Evolutionary conservation across 1,140 invertebrate genomes (phyloP), one percentile per base, ranked within the genome.

Genomic region (Stegodyphus dumicola): DNA sequence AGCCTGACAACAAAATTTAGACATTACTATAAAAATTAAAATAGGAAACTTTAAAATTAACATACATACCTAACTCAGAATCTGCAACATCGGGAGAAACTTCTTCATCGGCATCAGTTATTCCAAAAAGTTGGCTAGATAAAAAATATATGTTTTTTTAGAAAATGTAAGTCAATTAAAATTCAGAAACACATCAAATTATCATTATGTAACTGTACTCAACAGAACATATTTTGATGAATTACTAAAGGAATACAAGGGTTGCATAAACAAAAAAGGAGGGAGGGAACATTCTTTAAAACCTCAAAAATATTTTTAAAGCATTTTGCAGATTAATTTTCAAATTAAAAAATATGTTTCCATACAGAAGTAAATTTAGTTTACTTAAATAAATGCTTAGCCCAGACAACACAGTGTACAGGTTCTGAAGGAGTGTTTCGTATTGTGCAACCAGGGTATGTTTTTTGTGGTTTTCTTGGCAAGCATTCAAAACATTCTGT

Each of bases 321-420:
- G n/a, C n/a, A n/a, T n/a, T n/a, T n/a, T 3, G 3, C 33, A 1
- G 33, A 33, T 33, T 33, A 33, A 33, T 33, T 33, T 33, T 33
- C 33, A 33, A 33, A 33, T 3, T 1, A 33, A 33, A 1, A 33
- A 33, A 33, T 33, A 33, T 33, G 33, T 33, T 33, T 33, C 3
- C 33, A 33, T n/a, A n/a, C n/a, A n/a, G n/a, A n/a, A n/a, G n/a
- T n/a, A n/a, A n/a, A n/a, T n/a, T n/a, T n/a, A 9, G 15, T 10
- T 93, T 92, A 97, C 95, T 99, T 99, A 90, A 99, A 99, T 15
- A 99, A 92, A 93, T 99, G 97, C 91, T 99, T 99, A 0, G 97
- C 95, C 99, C 99, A 99, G 5, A 99, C 97, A 89, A 99, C 98
- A 90, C 99, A 99, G 91, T 99, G 99, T 88, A 99, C 98, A 0